Evolutionary conservation across 2,797 vertebrate genomes (phyloP).

Genomic region (Eulemur mongoz): DNA sequence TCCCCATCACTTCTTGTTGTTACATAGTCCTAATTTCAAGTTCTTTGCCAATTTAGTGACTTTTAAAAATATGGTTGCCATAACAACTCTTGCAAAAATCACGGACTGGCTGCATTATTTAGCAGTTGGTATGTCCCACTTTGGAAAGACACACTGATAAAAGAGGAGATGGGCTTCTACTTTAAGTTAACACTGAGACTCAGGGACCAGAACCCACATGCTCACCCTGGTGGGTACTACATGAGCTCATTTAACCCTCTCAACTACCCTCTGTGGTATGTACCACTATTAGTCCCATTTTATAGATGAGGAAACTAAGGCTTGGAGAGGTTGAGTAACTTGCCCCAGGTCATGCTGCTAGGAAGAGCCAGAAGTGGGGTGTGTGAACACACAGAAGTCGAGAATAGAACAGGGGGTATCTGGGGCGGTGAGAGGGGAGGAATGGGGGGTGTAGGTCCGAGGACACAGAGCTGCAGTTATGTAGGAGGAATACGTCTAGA

Average conservation of each 20-base stretch:
- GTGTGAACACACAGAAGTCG: background rate
- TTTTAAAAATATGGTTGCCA: constrained; percentile 67
- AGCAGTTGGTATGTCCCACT: constrained; percentile 42
- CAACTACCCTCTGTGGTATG: background rate
- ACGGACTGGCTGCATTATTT: constrained; percentile 19
- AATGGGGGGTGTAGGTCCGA: background rate
- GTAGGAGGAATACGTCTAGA: background rate
- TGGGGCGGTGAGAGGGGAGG: background rate
- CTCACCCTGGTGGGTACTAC: background rate
- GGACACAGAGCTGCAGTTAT: background rate
- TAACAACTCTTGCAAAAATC: constrained; percentile 63
- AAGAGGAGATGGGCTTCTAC: background rate
- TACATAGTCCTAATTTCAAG: constrained; percentile 7
- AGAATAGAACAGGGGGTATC: background rate
- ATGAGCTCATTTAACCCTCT: background rate
- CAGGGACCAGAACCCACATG: background rate
- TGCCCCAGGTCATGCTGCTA: background rate
- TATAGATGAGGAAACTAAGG: background rate
- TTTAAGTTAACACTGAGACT: constrained; percentile 6
- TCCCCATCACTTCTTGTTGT: constrained; percentile 50
- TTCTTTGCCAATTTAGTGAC: constrained; percentile 40
- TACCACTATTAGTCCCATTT: background rate
- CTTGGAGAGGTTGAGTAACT: background rate
- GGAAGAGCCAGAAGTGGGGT: background rate
- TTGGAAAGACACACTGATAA: background rate